Conservation (phyloP, 2,113 vertebrate species). For the Octodon degus region DNA sequence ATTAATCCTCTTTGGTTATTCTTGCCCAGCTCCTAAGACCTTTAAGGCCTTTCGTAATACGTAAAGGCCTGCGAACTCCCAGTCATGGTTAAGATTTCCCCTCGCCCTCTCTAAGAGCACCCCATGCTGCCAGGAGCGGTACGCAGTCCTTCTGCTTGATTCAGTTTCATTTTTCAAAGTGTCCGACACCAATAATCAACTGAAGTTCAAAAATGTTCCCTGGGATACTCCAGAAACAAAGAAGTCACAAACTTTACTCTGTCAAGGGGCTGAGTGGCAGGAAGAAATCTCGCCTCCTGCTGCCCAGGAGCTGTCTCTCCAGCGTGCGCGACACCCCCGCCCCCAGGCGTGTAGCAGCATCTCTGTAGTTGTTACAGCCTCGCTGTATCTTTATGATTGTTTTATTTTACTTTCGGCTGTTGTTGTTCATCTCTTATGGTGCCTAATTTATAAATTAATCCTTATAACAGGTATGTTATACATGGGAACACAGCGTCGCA, state of each 20-base stretch:
- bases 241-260: neutral
- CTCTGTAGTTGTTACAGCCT: neutral
- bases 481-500: neutral
- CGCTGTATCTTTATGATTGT: neutral
- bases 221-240: neutral
- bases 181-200: neutral
- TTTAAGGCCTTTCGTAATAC: neutral
- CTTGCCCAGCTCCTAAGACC: neutral
- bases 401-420: neutral
- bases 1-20: neutral
- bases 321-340: accelerated
- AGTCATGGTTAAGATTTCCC: neutral
- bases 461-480: neutral
- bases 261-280: no score
- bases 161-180: neutral
- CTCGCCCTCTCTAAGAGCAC: neutral
- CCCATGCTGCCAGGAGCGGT: neutral
- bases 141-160: neutral
- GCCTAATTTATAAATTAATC: neutral
- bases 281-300: neutral
- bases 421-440: neutral
- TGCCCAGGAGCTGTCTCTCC: no score
- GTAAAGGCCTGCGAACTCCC: neutral
- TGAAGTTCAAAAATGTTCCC: neutral
- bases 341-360: neutral